Base-by-base conservation (phyloP, 1,140 invertebrate genomes). In the Drosophila neocordata region DNA sequence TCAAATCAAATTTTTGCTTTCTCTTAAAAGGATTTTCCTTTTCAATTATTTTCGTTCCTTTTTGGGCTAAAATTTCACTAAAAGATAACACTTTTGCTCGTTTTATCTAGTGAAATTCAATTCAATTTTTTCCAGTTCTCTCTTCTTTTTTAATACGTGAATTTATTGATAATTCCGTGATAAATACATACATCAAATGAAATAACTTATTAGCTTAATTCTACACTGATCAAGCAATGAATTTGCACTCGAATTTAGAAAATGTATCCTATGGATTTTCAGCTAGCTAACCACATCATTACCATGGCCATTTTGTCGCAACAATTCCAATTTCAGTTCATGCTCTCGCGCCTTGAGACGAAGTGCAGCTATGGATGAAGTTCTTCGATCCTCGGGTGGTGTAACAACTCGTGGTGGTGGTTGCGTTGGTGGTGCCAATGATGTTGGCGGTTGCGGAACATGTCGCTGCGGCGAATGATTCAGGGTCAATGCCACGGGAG, bases 311-410 rank as follows among this genome's bases (percentile, higher is more conserved):
- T 95, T 96, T 85, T 97, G 96, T 52, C 96, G 92, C 38, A 97
- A 79, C 94, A 97, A 95, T 90, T 97, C 96, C 74, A 97, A 92
- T 81, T 96, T 94, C 6, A 98, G 92, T 90, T 98, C 97, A 91
- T 99, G 97, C 92, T 99, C 97, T 6, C 97, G 93, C 0, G 98
- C 98, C 75, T 98, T 97, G 31, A 98, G 93, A 60, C 98, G 92
- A 4, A 99, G 92, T 0, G 97, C 96, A 1, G 97, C 97, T 62
- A 99, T 98, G 77, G 97, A 98, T 20, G 96, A 97, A 77, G 95
- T 96, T 68, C 97, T 93, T 66, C 97, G 93, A 92, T 98, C 97
- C 65, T 96, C 94, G 82, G 94, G 96, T 55, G 92, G 94, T 61
- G 89, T 92, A 41, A 80, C 83, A 5, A 70, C 88, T 58, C 66